Base-by-base conservation (phyloP, 2,113 vertebrate genomes). In the Lophotis ruficrista region DNA sequence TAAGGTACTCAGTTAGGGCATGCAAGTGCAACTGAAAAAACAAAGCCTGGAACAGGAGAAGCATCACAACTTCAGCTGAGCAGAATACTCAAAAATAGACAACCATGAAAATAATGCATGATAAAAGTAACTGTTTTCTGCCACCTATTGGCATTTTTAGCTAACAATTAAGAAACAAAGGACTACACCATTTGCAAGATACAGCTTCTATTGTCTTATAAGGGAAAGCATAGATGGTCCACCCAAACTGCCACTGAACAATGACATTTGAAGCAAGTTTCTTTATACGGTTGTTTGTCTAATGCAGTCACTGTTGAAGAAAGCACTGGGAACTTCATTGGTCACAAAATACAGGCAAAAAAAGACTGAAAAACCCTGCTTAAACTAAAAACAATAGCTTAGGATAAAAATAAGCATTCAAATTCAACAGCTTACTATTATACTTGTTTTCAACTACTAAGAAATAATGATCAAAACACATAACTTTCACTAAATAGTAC, bases 11-110 rank as follows among this genome's bases (percentile, higher is more conserved):
- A 75, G 61, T 47, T 81, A 31, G 61, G 69, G 80, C 96, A 95
- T n/a, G 61, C 69, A 89, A 94, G 73, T 12, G 35, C 89, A 97
- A 95, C 83, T 91, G 93, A 37, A 96, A 89, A 91, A 96, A 89
- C 91, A 96, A 94, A 95, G 77, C 20, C 69, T 82, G 78, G 48
- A 89, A 89, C 16, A 28, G 77, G 38, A 94, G 38, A 35, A 82
- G 31, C 72, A 82, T n/a, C 77, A 21, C 43, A 89, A 14, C 65
- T 87, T 93, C 91, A 84, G 83, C 65, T 87, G 87, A 94, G 80
- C 43, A 66, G 23, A 89, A 86, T 17, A 90, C 51, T 89, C 89
- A 66, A 53, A 92, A 90, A 56, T 1, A 96, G 93, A 91, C 48
- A 91, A 84, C 57, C 48, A 72, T 47, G 43, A 83, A 80, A 96